Evolutionary conservation across 2,113 vertebrate genomes (phyloP), one percentile per base, ranked within the genome.

Genomic region (Poecilia latipinna): DNA sequence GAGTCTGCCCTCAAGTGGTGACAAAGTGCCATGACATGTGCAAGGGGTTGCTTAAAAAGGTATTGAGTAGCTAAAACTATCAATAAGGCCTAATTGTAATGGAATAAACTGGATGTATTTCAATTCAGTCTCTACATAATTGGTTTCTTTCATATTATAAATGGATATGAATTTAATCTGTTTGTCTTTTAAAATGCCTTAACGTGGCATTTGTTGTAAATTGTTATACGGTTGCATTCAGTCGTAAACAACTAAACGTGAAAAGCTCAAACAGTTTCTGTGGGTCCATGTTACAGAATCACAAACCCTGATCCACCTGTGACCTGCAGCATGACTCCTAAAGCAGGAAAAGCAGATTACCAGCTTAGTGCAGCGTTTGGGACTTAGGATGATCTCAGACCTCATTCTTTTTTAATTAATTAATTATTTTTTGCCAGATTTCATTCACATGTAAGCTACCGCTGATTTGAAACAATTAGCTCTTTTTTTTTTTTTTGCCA

Each of bases 281-380:
- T 48, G 1, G 17, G 15, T 19, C 8, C 4, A 39, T 37, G 35
- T 24, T 61, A 35, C 62, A 28, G 64, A 13, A 19, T 33, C 22
- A 28, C 8, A 44, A 37, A 42, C 64, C 33, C 0, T 75, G 72
- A 37, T 63, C 70, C 61, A 65, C n/a, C 51, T 57, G 70, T 69
- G 85, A 82, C 80, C 80, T 72, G 24, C 68, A 84, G 77, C 60
- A 61, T 75, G 79, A 73, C 75, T 86, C 60, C 65, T 68, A 67
- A 84, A 82, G 74, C 19, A 82, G 90, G 15, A 92, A 86, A 37
- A 92, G 86, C 7, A 83, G 92, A 91, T 94, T 92, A 93, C 29
- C 32, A 81, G 88, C 82, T 93, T 86, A 84, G 65, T 28, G 51
- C 24, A 3, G 76, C 75, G 77, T 85, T 90, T 89, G 66, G 68